phyloP scores from a whole-genome alignment of 2,113 vertebrate species.

The Scolopax mira region DNA sequence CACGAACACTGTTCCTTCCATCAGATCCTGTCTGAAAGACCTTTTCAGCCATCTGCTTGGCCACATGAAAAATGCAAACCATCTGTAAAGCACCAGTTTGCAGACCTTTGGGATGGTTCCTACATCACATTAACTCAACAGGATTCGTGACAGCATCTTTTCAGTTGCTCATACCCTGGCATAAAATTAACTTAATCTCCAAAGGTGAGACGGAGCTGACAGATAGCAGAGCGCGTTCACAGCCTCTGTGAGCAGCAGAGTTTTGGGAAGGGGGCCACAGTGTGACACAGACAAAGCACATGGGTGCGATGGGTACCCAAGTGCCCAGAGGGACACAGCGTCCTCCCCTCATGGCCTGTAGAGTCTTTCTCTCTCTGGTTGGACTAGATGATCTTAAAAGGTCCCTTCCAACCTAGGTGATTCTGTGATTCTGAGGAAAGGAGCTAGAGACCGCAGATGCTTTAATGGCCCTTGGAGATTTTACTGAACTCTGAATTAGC shows the following conservation, averaged over 20 bases:
- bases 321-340: neutral
- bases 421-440: too few relatives aligned
- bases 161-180: neutral
- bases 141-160: neutral
- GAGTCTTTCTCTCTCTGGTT: neutral
- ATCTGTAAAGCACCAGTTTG: neutral
- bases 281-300: neutral
- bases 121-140: neutral
- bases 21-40: neutral
- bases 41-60: neutral
- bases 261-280: neutral
- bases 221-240: neutral
- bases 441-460: neutral
- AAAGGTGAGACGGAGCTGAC: neutral
- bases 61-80: neutral
- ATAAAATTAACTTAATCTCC: neutral
- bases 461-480: neutral
- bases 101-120: neutral
- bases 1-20: neutral
- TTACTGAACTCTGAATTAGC: neutral
- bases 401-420: too few relatives aligned
- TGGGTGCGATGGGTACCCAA: rapidly evolving
- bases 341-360: neutral
- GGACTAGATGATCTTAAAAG: too few relatives aligned
- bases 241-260: neutral